Evolutionary conservation across 2,888 invertebrate species (phyloP).

Genomic region (Pyralis farinalis): DNA sequence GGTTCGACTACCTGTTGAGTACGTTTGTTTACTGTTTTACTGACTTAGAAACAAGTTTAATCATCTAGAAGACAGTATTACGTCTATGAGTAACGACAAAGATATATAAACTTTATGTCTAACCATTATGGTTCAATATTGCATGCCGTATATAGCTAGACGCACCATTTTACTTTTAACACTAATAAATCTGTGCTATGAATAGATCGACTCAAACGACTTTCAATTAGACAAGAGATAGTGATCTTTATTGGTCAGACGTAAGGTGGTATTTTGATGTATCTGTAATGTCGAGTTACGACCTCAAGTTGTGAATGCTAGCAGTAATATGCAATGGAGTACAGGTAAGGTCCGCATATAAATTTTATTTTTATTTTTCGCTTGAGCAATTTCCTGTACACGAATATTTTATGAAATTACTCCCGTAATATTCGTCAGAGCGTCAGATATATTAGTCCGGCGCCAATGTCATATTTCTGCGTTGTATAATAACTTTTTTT

Average conservation of each 20-base stretch:
- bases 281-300: neutral
- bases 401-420: constrained; percentile 18
- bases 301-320: neutral
- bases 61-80: constrained; percentile 35
- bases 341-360: constrained; percentile 28
- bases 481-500: too few relatives aligned
- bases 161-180: constrained; percentile 1
- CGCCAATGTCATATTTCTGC: too few relatives aligned
- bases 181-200: constrained; percentile 3
- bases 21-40: constrained; percentile 54
- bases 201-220: neutral
- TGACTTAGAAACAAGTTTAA: constrained; percentile 38
- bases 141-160: neutral
- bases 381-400: neutral
- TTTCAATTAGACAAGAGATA: neutral
- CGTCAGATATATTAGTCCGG: too few relatives aligned
- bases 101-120: constrained; percentile 12
- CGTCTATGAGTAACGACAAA: neutral
- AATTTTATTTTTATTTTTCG: constrained; percentile 18
- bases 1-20: constrained; percentile 46
- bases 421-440: neutral
- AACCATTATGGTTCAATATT: constrained; percentile 8
- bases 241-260: neutral
- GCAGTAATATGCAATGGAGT: constrained; percentile 4
- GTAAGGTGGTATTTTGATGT: constrained; percentile 1